Percentiles rank a stretch among this genome's conserved stretches.
Evolutionary conservation across 2,888 invertebrate genomes (phyloP).

Genomic region (Adelognathus sp.): DNA sequence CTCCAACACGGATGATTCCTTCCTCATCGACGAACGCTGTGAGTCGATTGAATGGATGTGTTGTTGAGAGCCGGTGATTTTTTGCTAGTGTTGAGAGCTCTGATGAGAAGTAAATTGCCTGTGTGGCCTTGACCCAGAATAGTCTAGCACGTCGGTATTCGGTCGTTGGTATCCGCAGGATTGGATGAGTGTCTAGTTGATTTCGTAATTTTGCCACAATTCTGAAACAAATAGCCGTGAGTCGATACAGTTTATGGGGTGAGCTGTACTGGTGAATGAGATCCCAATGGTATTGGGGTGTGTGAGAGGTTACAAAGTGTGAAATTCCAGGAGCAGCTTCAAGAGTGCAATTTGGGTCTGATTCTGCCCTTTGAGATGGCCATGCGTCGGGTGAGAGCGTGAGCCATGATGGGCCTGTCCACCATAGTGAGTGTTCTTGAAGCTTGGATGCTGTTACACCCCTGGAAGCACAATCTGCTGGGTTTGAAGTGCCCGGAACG

Average conservation of each 20-base stretch:
- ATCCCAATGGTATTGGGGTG: too few relatives aligned
- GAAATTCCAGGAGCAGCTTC: too few relatives aligned
- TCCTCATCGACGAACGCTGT: conserved; percentile 23
- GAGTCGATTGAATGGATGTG: conserved; percentile 10
- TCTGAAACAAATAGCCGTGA: too few relatives aligned
- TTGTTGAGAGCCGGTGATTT: background rate
- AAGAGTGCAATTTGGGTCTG: background rate
- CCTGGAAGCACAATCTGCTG: conserved; percentile 26
- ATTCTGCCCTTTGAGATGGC: background rate
- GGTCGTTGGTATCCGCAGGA: too few relatives aligned
- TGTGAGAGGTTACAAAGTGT: too few relatives aligned
- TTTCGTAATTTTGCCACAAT: too few relatives aligned
- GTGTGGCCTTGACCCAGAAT: conserved; percentile 9
- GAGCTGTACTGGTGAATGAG: too few relatives aligned
- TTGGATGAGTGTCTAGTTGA: too few relatives aligned
- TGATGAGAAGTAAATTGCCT: background rate
- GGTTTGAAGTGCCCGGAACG: conserved; percentile 33
- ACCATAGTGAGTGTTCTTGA: background rate
- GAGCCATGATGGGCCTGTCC: conserved; percentile 38
- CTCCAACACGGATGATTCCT: conserved; percentile 46
- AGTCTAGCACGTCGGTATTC: too few relatives aligned
- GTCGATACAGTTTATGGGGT: too few relatives aligned
- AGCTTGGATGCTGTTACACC: too few relatives aligned
- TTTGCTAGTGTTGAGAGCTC: background rate
- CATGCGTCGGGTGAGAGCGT: too few relatives aligned